Evolutionary conservation across 2,113 vertebrate genomes (phyloP).

Genomic region (Alces alces): DNA sequence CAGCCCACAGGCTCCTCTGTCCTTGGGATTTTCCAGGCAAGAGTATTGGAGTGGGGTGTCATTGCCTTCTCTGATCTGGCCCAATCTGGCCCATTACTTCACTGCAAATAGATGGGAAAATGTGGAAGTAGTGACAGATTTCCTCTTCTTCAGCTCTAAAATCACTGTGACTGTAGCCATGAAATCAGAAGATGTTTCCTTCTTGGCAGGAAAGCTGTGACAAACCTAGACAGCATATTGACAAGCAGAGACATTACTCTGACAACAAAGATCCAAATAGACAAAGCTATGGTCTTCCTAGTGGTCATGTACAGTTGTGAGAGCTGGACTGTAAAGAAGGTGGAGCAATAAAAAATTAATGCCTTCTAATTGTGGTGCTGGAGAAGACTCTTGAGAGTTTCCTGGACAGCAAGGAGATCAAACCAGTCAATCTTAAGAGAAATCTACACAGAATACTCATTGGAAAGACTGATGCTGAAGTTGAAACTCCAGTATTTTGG

Average conservation of each 20-base stretch:
- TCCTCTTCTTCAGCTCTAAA: neutral
- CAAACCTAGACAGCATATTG: neutral
- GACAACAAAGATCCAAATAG: neutral
- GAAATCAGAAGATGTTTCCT: neutral
- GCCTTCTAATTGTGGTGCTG: neutral
- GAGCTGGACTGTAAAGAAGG: neutral
- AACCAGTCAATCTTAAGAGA: neutral
- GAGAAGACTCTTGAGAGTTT: neutral
- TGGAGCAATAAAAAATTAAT: neutral
- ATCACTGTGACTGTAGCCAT: neutral
- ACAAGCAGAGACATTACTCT: neutral
- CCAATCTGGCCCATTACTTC: neutral
- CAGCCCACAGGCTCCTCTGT: no score
- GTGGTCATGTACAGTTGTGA: neutral
- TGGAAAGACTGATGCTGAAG: neutral
- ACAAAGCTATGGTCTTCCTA: neutral
- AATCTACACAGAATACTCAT: neutral
- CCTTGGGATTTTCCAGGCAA: no score
- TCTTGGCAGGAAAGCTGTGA: neutral
- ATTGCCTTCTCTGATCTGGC: no score
- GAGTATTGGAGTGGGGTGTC: no score
- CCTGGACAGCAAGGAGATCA: neutral
- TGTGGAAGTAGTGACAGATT: neutral
- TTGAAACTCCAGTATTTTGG: neutral
- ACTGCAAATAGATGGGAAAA: neutral